These are phyloP conservation scores for Mamestra brassicae DNA, from an alignment of 2,888 invertebrate species.

Conservation along the genomic window DNA sequence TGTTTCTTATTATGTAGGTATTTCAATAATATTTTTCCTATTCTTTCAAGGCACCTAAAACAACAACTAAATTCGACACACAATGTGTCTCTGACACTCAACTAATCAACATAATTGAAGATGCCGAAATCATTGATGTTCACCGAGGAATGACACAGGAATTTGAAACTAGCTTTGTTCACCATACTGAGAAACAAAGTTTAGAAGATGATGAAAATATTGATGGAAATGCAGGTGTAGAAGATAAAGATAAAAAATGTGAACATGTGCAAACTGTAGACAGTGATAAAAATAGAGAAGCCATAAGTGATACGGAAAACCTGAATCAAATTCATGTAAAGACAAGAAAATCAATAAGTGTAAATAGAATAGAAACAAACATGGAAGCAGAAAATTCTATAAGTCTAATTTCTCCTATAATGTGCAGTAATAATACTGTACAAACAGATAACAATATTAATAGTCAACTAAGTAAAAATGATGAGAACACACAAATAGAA, in stretches of 20 bases:
- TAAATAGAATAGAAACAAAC: slow-evolving; percentile 14
- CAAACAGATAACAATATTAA: neutral
- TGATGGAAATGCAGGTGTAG: neutral
- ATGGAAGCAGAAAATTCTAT: slow-evolving; percentile 19
- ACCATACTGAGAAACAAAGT: slow-evolving; percentile 37
- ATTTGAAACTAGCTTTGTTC: slow-evolving; percentile 72
- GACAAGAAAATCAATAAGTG: neutral
- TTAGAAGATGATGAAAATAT: neutral
- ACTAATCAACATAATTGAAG: slow-evolving; percentile 79
- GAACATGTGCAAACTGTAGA: neutral
- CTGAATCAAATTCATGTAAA: slow-evolving; percentile 20
- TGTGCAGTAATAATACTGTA: slow-evolving; percentile 43
- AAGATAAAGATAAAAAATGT: neutral
- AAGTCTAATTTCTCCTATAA: slow-evolving; percentile 47
- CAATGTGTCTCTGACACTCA: slow-evolving; percentile 84
- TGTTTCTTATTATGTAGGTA: neutral
- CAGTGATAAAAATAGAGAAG: neutral
- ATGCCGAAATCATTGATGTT: slow-evolving; percentile 76
- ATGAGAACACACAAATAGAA: slow-evolving; percentile 20
- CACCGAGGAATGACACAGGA: slow-evolving; percentile 78
- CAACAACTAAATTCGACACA: slow-evolving; percentile 78
- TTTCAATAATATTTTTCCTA: neutral
- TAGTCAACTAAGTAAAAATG: neutral
- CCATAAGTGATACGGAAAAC: neutral
- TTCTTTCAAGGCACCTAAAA: slow-evolving; percentile 69